Percentiles rank a stretch among this genome's conserved stretches.
phyloP scores from a whole-genome alignment of 2,888 invertebrate genomes.

The Trachelus iudaicus region DNA sequence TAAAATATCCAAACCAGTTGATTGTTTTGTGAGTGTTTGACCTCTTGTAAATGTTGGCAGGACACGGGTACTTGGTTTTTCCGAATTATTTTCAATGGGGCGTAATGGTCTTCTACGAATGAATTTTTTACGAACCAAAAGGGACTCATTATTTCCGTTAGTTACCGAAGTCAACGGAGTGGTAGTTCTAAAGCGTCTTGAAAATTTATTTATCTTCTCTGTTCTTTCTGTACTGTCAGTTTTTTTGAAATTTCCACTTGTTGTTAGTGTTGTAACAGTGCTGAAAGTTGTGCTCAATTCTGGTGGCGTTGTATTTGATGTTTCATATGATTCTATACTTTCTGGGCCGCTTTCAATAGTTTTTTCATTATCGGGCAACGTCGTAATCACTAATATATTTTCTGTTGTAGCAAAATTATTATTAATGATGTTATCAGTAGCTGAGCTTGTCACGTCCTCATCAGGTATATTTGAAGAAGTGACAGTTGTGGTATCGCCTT shows the following conservation, averaged over 20 bases:
- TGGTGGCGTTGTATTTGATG: constrained; percentile 1
- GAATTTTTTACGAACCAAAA: constrained; percentile 45
- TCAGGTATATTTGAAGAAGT: not conserved
- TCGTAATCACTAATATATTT: not conserved
- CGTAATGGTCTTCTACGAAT: constrained; percentile 41
- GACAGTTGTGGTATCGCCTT: not conserved
- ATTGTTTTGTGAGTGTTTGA: constrained; percentile 21
- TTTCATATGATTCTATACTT: not conserved
- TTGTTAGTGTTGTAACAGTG: constrained; percentile 12
- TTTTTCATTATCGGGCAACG: not conserved
- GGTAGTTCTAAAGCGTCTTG: not conserved
- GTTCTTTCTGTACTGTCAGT: not conserved
- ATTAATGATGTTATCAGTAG: not conserved
- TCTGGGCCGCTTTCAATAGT: not conserved
- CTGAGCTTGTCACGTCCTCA: not conserved
- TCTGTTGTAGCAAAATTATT: not conserved
- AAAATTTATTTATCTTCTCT: not conserved
- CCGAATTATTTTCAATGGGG: not conserved
- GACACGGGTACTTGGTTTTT: constrained; percentile 16
- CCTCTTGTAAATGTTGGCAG: constrained; percentile 18
- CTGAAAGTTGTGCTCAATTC: constrained; percentile 15
- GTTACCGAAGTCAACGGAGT: not conserved
- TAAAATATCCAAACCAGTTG: constrained; percentile 14
- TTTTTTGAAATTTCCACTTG: not conserved
- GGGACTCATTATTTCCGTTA: constrained; percentile 10